Evolutionary conservation across 2,113 vertebrate species (phyloP), one percentile per base, ranked within the genome.

Genomic region (Anguilla japonica): DNA sequence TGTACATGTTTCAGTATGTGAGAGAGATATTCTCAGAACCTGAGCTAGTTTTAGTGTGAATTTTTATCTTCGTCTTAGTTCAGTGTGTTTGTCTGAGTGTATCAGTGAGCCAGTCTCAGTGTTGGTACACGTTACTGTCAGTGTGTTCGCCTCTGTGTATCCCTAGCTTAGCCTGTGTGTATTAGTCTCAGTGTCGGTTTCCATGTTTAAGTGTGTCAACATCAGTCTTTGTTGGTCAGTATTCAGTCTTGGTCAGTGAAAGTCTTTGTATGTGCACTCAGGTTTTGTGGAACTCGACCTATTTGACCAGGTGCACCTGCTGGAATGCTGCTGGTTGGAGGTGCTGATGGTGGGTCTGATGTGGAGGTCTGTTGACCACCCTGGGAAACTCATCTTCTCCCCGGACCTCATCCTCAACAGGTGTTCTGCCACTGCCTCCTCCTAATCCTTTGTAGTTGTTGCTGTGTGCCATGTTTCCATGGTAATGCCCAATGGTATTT

Each of bases 271-370:
- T n/a, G 40, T 79, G 15, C 29, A 41, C 60, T 41, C 87, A 99
- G 98, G 98, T 13, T 99, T 99, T 39, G 90, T 99, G 86, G 98
- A 99, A 89, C 95, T 99, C 90, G 95, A 96, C 80, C 96, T 99
- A 5, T 91, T 97, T 20, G 98, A 99, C 91, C 98, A 99, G 94
- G 98, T 99, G 29, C 97, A 98, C 83, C 96, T 99, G 88, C 85
- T 99, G 94, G 98, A 99, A 94, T 97, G 97, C 93, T 99, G 98
- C 93, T 99, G 98, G 98, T 93, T 99, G 95, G 98, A 99, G 94
- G 97, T 99, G 89, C 91, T 99, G 80, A 99, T 99, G 97, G 89
- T 99, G 86, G 98, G 98, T 22, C 95, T 99, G 90, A 99, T 99
- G 96, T 99, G 98, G 98, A 96, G 98, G 90, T 99, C 98, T 0